Base-by-base conservation (phyloP, 2,113 vertebrate genomes). In the Ranitomeya variabilis region DNA sequence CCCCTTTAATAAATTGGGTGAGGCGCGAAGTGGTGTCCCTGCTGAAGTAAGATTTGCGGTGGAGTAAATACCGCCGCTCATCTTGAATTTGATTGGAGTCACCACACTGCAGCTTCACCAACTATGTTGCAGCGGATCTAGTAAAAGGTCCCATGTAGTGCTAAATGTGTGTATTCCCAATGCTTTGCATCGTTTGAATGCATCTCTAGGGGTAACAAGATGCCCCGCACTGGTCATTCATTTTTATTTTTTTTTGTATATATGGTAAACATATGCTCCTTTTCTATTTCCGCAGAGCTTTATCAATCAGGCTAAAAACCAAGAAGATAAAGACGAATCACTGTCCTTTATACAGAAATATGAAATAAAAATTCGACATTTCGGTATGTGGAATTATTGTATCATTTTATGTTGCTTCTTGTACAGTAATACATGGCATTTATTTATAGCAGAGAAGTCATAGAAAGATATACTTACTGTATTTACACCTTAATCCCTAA, bases 301-400 rank as follows among this genome's bases (percentile, higher is more conserved):
- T 91, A 99, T 99, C 93, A 99, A 98, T 92, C 96, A 94, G 89
- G 94, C 92, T 90, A 93, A 92, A 88, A 93, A 91, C 91, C 96
- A 97, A 85, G 93, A 95, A 90, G 96, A 97, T 83, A 95, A 97
- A 91, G 95, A 97, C 90, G 95, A 94, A 90, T 95, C 96, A 92
- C 92, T 95, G 92, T 95, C 95, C 52, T 96, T 98, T 93, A 95
- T 97, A 84, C 96, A 99, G 91, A 97, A 95, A 90, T 96, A 97
- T 78, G 97, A 99, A 87, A 94, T 96, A 92, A 96, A 98, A 89
- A 96, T 99, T 86, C 96, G 95, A 91, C 96, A 99, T 95, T 99
- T 99, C 31, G 98, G 98, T 99, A 93, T 96, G 97, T 94, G 14
- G 66, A 31, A 18, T 4, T 2, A 19, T 80, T 1, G 1, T 55